Conservation (phyloP, 2,888 invertebrate species). For the Spatulosminthurus flaviceps region DNA sequence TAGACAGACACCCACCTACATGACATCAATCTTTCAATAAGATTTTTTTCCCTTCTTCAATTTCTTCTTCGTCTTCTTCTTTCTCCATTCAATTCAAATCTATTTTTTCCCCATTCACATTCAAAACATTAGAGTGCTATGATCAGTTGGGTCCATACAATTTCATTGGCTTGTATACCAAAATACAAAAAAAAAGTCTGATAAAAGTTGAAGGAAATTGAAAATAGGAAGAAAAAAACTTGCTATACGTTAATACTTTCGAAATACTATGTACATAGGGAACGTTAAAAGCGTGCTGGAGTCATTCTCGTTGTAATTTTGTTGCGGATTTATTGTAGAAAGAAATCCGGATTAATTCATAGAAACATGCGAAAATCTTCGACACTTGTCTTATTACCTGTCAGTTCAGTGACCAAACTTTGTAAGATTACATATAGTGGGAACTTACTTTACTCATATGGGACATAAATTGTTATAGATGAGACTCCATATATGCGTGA, state of each 20-base stretch:
- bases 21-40: constrained; percentile 32
- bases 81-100: constrained; percentile 39
- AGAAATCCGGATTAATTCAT: not conserved
- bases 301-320: not conserved
- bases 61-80: too few species aligned
- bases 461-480: not conserved
- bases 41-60: too few species aligned
- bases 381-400: not conserved
- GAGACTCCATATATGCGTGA: constrained; percentile 1
- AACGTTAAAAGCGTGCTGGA: constrained; percentile 2
- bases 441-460: not conserved
- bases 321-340: not conserved
- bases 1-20: not conserved
- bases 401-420: constrained; percentile 42
- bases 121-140: not conserved
- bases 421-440: not conserved
- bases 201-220: not conserved
- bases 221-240: not conserved
- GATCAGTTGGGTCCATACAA: not conserved
- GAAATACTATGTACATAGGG: too few species aligned
- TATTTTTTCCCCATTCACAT: constrained; percentile 23
- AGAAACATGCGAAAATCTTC: not conserved
- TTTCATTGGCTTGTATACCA: not conserved
- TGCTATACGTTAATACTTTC: not conserved
- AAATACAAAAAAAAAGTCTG: too few species aligned